Evolutionary conservation across 2,797 vertebrate species (phyloP).

Genomic region (Linurgus olivaceus): DNA sequence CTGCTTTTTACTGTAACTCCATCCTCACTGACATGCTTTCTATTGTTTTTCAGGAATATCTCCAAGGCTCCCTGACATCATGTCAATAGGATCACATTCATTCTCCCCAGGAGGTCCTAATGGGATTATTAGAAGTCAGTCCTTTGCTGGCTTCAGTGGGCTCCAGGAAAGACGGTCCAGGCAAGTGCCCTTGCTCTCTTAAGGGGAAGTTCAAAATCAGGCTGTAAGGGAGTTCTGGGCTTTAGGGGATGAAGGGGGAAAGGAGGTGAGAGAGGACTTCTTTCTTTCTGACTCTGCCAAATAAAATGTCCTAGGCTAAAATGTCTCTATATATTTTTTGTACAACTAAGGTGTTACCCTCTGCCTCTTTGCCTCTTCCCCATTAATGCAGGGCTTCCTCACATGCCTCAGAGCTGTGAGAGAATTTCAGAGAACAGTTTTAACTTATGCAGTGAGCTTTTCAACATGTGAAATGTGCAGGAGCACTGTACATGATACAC

Average conservation of each 20-base stretch:
- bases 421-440: neutral
- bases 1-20: neutral
- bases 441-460: neutral
- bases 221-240: neutral
- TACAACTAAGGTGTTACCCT: neutral
- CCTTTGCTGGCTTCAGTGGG: conserved; percentile 97
- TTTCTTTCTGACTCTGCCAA: neutral
- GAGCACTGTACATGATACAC: neutral
- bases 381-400: neutral
- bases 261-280: neutral
- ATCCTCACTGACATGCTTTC: neutral
- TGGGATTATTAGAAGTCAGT: conserved; percentile 97
- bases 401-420: neutral
- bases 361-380: neutral
- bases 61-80: conserved; percentile 89
- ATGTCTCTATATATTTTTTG: neutral
- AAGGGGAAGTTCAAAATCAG: neutral
- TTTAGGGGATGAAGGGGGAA: neutral
- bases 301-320: neutral
- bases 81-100: conserved; percentile 90
- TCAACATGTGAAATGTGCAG: neutral
- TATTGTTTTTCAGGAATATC: conserved; percentile 84
- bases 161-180: conserved; percentile 93
- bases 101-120: conserved; percentile 94
- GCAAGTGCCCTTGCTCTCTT: conserved; percentile 66